These are phyloP conservation scores for Apocheima hispidaria DNA, from an alignment of 2,888 invertebrate species.

Conservation along the genomic window DNA sequence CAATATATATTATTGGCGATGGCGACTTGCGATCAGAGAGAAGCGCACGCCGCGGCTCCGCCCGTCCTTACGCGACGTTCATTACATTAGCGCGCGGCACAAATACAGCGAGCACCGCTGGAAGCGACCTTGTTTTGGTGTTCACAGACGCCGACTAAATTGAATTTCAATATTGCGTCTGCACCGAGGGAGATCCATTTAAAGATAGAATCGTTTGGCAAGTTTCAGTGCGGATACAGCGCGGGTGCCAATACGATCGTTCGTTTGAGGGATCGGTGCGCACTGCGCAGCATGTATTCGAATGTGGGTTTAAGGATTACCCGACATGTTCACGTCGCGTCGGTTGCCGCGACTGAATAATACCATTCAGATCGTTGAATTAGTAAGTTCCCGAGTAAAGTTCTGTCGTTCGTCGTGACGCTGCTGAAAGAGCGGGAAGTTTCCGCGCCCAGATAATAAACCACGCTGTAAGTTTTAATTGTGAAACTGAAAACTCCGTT, in stretches of 20 bases:
- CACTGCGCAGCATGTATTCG: neutral
- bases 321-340: neutral
- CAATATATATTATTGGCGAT: too few relatives aligned
- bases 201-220: conserved; percentile 35
- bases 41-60: conserved; percentile 27
- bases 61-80: conserved; percentile 7
- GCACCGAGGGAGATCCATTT: conserved; percentile 37
- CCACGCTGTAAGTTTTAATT: conserved; percentile 57
- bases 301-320: conserved; percentile 9
- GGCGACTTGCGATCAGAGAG: neutral
- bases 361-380: neutral
- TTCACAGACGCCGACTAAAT: conserved; percentile 42
- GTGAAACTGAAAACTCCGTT: conserved; percentile 51
- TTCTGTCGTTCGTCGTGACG: conserved; percentile 24
- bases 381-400: conserved; percentile 43
- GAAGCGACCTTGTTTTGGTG: conserved; percentile 27
- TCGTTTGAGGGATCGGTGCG: neutral
- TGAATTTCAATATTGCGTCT: conserved; percentile 48
- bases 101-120: conserved; percentile 21
- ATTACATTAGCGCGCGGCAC: conserved; percentile 24
- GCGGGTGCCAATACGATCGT: neutral
- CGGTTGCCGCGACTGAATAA: neutral
- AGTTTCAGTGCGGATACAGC: conserved; percentile 15
- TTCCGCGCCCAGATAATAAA: conserved; percentile 55
- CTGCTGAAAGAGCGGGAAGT: conserved; percentile 41